phyloP scores from a whole-genome alignment of 2,888 invertebrate genomes.

The Vannuccia rotundouncinata region DNA sequence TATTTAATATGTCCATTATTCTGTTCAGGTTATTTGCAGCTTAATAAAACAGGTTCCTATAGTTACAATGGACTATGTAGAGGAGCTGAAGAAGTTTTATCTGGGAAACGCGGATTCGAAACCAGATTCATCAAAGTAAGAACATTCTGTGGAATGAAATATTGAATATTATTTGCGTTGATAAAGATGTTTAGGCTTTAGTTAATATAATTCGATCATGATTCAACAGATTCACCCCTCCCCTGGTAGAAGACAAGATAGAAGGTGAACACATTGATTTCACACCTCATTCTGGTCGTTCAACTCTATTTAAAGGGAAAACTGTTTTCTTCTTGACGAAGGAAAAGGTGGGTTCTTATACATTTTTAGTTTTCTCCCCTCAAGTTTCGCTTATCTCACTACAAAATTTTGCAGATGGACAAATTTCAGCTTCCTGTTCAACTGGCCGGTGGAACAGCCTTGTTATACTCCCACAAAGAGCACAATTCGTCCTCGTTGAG shows the following conservation, averaged over 20 bases:
- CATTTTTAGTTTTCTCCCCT: no score
- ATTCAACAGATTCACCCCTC: neutral
- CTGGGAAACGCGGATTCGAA: neutral
- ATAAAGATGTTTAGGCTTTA: neutral
- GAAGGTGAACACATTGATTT: neutral
- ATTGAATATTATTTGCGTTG: neutral
- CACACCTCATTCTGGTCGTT: neutral
- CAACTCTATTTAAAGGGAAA: conserved; percentile 10
- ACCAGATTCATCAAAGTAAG: neutral
- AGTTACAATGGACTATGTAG: neutral
- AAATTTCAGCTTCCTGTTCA: neutral
- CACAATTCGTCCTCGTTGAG: neutral
- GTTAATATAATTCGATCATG: neutral
- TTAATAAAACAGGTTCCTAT: conserved; percentile 7
- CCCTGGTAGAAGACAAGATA: neutral
- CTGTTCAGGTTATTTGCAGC: neutral
- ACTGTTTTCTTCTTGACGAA: neutral
- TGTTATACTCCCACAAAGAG: neutral
- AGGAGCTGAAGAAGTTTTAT: neutral
- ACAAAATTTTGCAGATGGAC: neutral
- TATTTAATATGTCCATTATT: neutral
- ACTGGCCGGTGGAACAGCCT: neutral
- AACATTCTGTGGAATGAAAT: neutral
- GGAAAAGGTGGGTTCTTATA: conserved; percentile 25
- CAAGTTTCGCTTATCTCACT: no score